Percentiles rank a stretch among this genome's conserved stretches.
These are phyloP conservation scores for Notothenia coriiceps DNA, from an alignment of 2,113 vertebrate genomes.

Conservation along the genomic window DNA sequence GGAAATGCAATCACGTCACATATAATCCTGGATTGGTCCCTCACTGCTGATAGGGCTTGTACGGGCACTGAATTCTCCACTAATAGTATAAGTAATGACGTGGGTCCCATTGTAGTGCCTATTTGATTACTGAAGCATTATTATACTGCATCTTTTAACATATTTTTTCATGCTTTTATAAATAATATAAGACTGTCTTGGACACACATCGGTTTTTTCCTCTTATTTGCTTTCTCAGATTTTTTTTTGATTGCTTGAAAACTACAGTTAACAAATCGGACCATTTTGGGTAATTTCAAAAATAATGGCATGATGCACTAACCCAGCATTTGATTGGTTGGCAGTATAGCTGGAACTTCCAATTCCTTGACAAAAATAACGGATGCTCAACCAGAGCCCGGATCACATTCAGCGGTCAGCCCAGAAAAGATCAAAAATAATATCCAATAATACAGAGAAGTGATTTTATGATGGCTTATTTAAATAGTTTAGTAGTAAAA, in stretches of 20 bases:
- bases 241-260: too few species aligned
- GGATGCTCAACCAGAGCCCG: background rate
- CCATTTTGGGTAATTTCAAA: constrained; percentile 16
- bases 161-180: constrained; percentile 20
- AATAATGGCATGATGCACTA: background rate
- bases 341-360: background rate
- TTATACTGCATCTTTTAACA: constrained; percentile 46
- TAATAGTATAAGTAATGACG: constrained; percentile 45
- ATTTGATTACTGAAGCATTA: constrained; percentile 53
- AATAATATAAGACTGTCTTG: constrained; percentile 31
- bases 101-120: constrained; percentile 28
- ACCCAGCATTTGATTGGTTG: background rate
- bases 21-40: constrained; percentile 11
- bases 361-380: background rate
- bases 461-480: background rate
- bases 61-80: constrained; percentile 27
- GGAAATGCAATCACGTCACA: constrained; percentile 39
- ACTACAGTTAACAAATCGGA: constrained; percentile 18
- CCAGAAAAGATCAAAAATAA: background rate
- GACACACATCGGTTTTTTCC: constrained; percentile 24
- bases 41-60: constrained; percentile 34
- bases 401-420: background rate
- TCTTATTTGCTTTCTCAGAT: background rate
- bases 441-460: background rate
- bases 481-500: background rate